phyloP scores from a whole-genome alignment of 2,888 invertebrate genomes.

The Pedicia rivosa region DNA sequence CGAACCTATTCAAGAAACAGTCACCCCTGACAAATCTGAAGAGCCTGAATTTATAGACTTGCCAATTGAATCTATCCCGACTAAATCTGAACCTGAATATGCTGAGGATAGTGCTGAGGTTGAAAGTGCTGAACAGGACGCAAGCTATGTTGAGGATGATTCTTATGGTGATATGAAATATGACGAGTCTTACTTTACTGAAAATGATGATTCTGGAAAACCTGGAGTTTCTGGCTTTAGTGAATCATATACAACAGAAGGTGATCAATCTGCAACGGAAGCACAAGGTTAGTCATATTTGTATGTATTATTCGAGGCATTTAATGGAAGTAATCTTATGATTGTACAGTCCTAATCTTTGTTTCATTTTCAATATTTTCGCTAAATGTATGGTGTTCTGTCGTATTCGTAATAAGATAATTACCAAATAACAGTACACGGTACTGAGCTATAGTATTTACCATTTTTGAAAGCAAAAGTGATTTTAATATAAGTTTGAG shows the following conservation, averaged over 20 bases:
- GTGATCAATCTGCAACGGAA: conserved; percentile 29
- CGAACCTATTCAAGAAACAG: conserved; percentile 37
- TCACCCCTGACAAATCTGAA: conserved; percentile 22
- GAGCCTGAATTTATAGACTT: conserved; percentile 31
- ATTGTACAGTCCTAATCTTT: conserved; percentile 7
- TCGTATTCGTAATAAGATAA: no score
- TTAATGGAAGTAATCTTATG: neutral
- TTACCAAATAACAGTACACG: no score
- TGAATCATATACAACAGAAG: conserved; percentile 15
- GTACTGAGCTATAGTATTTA: no score
- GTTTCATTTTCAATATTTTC: conserved; percentile 7
- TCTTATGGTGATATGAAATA: conserved; percentile 45
- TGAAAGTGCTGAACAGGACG: conserved; percentile 44
- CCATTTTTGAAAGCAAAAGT: no score
- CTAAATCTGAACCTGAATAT: conserved; percentile 52
- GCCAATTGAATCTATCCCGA: conserved; percentile 34
- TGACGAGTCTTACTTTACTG: conserved; percentile 32
- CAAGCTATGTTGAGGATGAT: conserved; percentile 47
- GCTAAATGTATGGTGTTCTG: no score
- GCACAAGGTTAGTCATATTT: conserved; percentile 34
- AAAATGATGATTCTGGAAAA: conserved; percentile 26
- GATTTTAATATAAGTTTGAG: no score
- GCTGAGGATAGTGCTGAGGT: conserved; percentile 45
- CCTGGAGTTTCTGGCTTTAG: conserved; percentile 5
- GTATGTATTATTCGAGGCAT: no score